These are phyloP conservation scores for Odontothrips loti DNA, from an alignment of 2,888 invertebrate genomes.

Conservation along the genomic window DNA sequence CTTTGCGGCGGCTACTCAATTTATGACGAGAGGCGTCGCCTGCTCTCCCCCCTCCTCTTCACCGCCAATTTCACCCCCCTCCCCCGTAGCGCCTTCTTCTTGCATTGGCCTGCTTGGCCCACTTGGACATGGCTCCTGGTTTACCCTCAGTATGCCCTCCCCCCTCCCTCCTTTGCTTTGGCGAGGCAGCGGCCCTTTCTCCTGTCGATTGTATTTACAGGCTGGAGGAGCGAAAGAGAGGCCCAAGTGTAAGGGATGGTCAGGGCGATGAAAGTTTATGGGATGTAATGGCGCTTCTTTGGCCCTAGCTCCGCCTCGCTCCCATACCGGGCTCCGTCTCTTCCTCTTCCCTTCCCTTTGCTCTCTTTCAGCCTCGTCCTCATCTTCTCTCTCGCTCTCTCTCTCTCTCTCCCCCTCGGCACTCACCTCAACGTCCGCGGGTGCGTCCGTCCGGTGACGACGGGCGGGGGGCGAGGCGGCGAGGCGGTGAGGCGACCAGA, in stretches of 20 bases:
- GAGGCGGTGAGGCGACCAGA: not conserved
- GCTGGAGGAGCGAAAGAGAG: not conserved
- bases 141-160: not conserved
- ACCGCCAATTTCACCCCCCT: not conserved
- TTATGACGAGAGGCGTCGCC: not conserved
- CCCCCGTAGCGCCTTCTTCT: not conserved
- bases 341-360: too few relatives aligned
- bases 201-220: not conserved
- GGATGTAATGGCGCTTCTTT: conserved; percentile 4
- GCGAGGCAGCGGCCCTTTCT: too few relatives aligned
- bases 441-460: not conserved
- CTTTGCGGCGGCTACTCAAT: not conserved
- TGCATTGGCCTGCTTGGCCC: too few relatives aligned
- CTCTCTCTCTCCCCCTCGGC: too few relatives aligned
- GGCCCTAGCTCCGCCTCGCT: not conserved
- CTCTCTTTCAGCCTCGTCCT: not conserved
- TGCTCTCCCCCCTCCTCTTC: not conserved
- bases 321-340: too few relatives aligned
- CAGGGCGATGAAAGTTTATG: conserved; percentile 11
- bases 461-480: not conserved
- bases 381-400: not conserved
- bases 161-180: too few relatives aligned
- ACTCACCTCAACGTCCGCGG: too few relatives aligned
- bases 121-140: not conserved
- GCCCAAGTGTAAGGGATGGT: conserved; percentile 11